phyloP scores from a whole-genome alignment of 2,113 vertebrate species.

The Phycodurus eques region DNA sequence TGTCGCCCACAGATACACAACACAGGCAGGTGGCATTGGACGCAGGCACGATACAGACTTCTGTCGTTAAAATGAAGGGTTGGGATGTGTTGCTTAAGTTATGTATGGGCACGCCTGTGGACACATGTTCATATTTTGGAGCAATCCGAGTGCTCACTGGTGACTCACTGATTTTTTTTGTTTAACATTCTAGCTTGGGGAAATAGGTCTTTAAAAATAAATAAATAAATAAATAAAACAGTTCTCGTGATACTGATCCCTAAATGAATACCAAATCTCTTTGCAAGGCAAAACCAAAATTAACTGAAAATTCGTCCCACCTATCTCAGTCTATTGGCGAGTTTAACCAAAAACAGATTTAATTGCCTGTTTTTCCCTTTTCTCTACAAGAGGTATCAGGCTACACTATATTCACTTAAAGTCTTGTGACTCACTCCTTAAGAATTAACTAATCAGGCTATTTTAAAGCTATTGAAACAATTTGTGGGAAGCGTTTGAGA shows the following conservation, averaged over 20 bases:
- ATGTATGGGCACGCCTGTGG: conserved; percentile 4
- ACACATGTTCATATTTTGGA: conserved; percentile 17
- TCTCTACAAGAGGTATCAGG: neutral
- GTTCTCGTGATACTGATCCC: conserved; percentile 6
- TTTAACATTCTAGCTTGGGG: conserved; percentile 19
- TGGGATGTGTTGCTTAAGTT: conserved; percentile 34
- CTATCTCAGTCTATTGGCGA: neutral
- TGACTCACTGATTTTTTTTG: conserved; percentile 38
- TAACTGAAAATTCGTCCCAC: neutral
- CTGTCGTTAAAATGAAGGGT: conserved; percentile 20
- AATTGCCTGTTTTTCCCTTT: too few species aligned
- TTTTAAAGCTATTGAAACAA: neutral
- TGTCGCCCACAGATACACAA: conserved; percentile 27
- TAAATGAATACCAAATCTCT: conserved; percentile 35
- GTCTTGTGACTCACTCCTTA: neutral
- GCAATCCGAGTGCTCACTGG: conserved; percentile 25
- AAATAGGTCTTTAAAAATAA: conserved; percentile 9
- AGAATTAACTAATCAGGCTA: too few species aligned
- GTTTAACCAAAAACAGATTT: too few species aligned
- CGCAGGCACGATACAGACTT: conserved; percentile 13
- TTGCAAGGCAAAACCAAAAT: neutral
- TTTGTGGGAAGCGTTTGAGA: neutral
- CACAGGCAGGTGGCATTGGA: conserved; percentile 25
- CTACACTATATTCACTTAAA: neutral
- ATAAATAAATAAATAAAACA: conserved; percentile 4